These are phyloP conservation scores for Xiphophorus hellerii DNA, from an alignment of 2,113 vertebrate species.

Conservation along the genomic window DNA sequence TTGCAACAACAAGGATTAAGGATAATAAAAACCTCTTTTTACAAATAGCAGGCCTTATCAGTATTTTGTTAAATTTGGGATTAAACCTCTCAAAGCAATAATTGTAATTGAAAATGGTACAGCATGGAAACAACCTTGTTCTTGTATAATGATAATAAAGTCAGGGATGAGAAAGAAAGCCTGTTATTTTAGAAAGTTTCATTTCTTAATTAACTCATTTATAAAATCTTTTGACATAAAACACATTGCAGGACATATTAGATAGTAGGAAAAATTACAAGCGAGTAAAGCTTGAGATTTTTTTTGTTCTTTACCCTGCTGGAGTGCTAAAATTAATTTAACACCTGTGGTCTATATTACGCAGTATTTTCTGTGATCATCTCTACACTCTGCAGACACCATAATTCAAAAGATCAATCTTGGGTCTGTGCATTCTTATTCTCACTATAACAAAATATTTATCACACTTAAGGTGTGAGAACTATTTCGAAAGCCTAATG, in stretches of 20 bases:
- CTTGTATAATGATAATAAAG: conserved; percentile 17
- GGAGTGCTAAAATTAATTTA: conserved; percentile 4
- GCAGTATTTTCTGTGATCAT: conserved; percentile 1
- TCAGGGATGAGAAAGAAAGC: conserved; percentile 8
- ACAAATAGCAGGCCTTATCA: too few relatives aligned
- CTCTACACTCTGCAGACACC: not conserved
- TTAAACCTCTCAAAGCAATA: too few relatives aligned
- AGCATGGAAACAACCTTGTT: not conserved
- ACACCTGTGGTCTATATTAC: not conserved
- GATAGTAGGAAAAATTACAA: conserved; percentile 9
- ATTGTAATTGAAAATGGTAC: too few relatives aligned
- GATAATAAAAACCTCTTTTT: too few relatives aligned
- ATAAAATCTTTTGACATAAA: conserved; percentile 9
- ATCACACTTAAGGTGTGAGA: conserved; percentile 47
- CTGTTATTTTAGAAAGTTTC: conserved; percentile 12
- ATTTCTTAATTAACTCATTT: conserved; percentile 20
- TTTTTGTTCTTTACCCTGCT: not conserved
- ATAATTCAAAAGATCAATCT: conserved; percentile 19
- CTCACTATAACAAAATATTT: conserved; percentile 40
- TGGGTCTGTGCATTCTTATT: conserved; percentile 35
- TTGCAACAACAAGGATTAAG: too few relatives aligned
- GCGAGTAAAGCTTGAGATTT: conserved; percentile 4
- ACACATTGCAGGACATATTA: conserved; percentile 8
- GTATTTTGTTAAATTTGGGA: too few relatives aligned
- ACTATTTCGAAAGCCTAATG: conserved; percentile 52